Conservation (phyloP, 2,888 invertebrate genomes). For the Zhengitettix transpicula region DNA sequence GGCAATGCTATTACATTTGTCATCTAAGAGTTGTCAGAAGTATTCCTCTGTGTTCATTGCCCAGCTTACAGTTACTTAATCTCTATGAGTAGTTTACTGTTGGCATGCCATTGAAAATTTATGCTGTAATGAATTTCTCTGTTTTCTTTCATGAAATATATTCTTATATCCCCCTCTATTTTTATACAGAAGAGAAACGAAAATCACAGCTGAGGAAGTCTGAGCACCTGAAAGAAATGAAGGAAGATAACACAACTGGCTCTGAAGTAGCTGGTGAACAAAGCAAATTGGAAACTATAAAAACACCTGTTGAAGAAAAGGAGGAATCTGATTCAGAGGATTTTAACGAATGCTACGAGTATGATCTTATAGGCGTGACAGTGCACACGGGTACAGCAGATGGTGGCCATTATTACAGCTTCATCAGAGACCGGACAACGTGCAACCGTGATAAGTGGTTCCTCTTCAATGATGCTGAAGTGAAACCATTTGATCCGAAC, state of each 20-base stretch:
- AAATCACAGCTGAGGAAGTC: slow-evolving; percentile 29
- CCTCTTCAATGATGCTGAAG: slow-evolving; percentile 82
- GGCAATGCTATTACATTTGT: too few relatives aligned
- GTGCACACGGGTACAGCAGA: slow-evolving; percentile 97
- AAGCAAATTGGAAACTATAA: slow-evolving; percentile 8
- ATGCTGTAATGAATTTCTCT: too few relatives aligned
- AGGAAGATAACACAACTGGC: slow-evolving; percentile 9
- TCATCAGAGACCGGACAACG: slow-evolving; percentile 68
- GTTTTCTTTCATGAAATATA: too few relatives aligned
- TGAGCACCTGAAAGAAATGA: slow-evolving; percentile 15
- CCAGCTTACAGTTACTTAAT: too few relatives aligned
- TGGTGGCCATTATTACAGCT: slow-evolving; percentile 92
- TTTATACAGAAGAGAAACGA: slow-evolving; percentile 30
- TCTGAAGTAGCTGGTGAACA: slow-evolving; percentile 15
- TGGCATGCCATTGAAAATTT: too few relatives aligned
- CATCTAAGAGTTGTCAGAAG: too few relatives aligned
- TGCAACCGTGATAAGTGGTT: slow-evolving; percentile 75
- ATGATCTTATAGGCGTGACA: slow-evolving; percentile 83
- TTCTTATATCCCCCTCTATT: background rate
- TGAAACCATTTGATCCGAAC: slow-evolving; percentile 87
- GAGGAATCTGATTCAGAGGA: slow-evolving; percentile 24
- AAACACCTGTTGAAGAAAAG: slow-evolving; percentile 15
- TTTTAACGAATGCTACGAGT: slow-evolving; percentile 39
- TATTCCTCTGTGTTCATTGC: too few relatives aligned
- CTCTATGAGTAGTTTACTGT: too few relatives aligned